Evolutionary conservation across 1,140 invertebrate species (phyloP), one percentile per base, ranked within the genome.

Genomic region (Druon quercuslanigerum): DNA sequence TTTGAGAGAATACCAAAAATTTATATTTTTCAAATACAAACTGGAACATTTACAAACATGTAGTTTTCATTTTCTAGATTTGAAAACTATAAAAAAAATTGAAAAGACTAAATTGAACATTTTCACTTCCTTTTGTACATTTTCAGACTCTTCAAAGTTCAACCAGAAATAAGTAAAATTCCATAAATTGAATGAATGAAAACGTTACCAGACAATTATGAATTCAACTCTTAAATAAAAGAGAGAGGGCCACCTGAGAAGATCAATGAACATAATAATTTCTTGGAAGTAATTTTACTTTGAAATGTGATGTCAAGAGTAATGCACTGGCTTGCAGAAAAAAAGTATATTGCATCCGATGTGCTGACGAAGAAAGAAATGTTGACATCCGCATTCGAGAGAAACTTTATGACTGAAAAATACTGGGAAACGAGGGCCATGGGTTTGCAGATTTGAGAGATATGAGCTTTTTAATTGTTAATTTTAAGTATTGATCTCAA

Each of bases 191-290:
- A 93, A 84, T 94, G 94, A 84, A 90, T 96, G 83, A 86, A 93
- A 14, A 87, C 92, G 11, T 88, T 96, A 12, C 94, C 94, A 81
- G 93, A 96, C 81, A 95, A 95, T 84, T 96, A 96, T 82, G 93
- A 95, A 84, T 89, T 93, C 71, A 93, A 96, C 85, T 94, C 94
- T 0, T 92, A 92, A 8, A 91, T 94, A 40, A 95, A 94, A 83
- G 96, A 98, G 90, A 92, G 94, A 76, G 94, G 95, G 16, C 97
- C 96, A 0, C 82, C 93, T 0, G 88, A 91, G 71, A 93, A 93
- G 81, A 84, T 86, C 51, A 83, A 88, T 52, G 92, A 94, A 84
- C 93, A 94, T 79, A 88, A 92, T 17, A 87, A 91, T 20, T 92
- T 95, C 75, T 83, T 95, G 4, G 91, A 94, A 81, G 91, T 91